Conservation (phyloP, 2,113 vertebrate species). For the Esox niger region DNA sequence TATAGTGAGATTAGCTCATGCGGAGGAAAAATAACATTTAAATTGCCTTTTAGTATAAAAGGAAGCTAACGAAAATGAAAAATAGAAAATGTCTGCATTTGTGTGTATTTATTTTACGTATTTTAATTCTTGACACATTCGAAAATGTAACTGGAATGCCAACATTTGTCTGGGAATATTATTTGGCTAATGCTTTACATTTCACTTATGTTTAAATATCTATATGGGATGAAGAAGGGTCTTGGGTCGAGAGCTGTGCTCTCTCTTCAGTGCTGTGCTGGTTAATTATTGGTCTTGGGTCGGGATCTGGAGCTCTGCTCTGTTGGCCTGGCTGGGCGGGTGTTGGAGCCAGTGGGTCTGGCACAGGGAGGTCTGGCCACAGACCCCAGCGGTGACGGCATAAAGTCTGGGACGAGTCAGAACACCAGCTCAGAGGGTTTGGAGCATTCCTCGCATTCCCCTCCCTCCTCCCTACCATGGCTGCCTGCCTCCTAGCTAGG, state of each 20-base stretch:
- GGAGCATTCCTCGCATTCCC: constrained; percentile 76
- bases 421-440: constrained; percentile 78
- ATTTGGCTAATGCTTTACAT: too few relatives aligned
- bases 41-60: too few relatives aligned
- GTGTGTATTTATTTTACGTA: too few relatives aligned
- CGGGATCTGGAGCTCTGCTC: constrained; percentile 59
- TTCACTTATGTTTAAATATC: too few relatives aligned
- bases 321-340: constrained; percentile 75
- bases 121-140: too few relatives aligned
- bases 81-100: too few relatives aligned
- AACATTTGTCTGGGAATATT: too few relatives aligned
- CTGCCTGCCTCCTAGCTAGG: constrained; percentile 49
- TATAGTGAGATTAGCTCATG: constrained; percentile 41
- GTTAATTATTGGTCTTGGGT: constrained; percentile 79
- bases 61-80: too few relatives aligned
- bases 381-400: constrained; percentile 82
- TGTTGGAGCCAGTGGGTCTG: constrained; percentile 84
- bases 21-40: too few relatives aligned
- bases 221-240: constrained; percentile 37
- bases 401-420: constrained; percentile 83
- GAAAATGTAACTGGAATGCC: too few relatives aligned
- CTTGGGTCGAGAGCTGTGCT: constrained; percentile 37
- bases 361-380: constrained; percentile 83
- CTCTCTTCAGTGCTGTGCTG: constrained; percentile 64
- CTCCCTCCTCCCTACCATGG: constrained; percentile 41